phyloP scores from a whole-genome alignment of 2,113 vertebrate genomes.

The Morone saxatilis region DNA sequence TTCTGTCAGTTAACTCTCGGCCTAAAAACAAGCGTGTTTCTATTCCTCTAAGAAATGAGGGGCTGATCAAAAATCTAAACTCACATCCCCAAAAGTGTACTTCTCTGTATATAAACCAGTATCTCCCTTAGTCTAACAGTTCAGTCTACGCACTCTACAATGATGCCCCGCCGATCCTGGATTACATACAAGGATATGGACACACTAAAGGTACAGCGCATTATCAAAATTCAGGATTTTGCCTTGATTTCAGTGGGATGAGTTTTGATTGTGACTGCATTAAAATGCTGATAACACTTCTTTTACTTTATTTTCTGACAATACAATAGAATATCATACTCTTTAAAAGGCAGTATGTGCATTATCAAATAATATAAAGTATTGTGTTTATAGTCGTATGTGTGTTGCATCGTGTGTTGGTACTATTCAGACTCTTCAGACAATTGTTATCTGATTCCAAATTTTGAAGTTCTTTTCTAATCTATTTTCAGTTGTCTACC shows the following conservation, averaged over 20 bases:
- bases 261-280: too few species aligned
- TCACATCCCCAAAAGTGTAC: background rate
- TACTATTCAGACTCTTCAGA: background rate
- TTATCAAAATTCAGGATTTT: background rate
- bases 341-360: too few species aligned
- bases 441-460: background rate
- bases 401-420: too few species aligned
- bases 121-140: slow-evolving; percentile 77
- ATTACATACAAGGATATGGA: slow-evolving; percentile 82
- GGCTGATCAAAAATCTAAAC: too few species aligned
- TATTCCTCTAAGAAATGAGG: too few species aligned
- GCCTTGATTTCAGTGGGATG: background rate
- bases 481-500: background rate
- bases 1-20: background rate
- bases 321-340: background rate
- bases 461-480: background rate
- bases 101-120: slow-evolving; percentile 3
- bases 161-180: slow-evolving; percentile 85
- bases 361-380: too few species aligned
- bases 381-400: too few species aligned
- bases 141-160: slow-evolving; percentile 91
- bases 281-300: background rate
- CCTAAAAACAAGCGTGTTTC: too few species aligned
- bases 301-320: too few species aligned
- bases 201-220: slow-evolving; percentile 91